Percentiles rank a stretch among this genome's conserved stretches.
These are phyloP conservation scores for Porites lobata DNA, from an alignment of 92 coral and sea anemone species.

Conservation along the genomic window DNA sequence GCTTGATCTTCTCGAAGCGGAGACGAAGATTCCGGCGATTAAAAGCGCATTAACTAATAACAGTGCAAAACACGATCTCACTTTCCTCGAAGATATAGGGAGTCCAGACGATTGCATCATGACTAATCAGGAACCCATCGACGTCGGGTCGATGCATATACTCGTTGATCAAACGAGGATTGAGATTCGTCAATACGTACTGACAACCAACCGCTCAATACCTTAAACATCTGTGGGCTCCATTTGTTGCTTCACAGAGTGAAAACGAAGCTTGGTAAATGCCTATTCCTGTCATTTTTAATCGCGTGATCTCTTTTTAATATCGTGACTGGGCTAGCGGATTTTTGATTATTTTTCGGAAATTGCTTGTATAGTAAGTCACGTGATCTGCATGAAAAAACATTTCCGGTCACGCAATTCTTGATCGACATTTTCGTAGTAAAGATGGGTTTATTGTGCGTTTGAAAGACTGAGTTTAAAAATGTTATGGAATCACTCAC, in stretches of 20 bases:
- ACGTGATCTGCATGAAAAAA: too few species aligned
- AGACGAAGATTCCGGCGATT: conserved; percentile 55
- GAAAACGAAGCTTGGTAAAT: too few species aligned
- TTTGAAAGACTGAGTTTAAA: too few species aligned
- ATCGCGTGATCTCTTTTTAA: too few species aligned
- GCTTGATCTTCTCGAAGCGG: conserved; percentile 28
- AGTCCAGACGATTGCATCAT: background rate
- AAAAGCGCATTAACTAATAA: conserved; percentile 42
- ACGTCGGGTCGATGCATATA: background rate
- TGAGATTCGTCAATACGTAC: background rate
- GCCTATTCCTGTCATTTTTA: too few species aligned
- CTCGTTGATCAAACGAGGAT: background rate
- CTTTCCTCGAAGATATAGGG: conserved; percentile 3
- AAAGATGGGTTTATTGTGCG: too few species aligned
- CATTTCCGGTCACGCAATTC: too few species aligned
- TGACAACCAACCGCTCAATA: background rate
- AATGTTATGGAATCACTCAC: too few species aligned
- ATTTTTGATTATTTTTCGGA: too few species aligned
- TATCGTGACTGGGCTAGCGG: too few species aligned
- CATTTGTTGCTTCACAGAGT: background rate
- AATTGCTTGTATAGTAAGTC: too few species aligned
- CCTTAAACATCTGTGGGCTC: background rate
- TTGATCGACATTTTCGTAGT: too few species aligned
- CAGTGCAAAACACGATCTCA: conserved; percentile 47
- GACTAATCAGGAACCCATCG: background rate